Evolutionary conservation across 2,797 vertebrate species (phyloP), one percentile per base, ranked within the genome.

Genomic region (Denticeps clupeoides): DNA sequence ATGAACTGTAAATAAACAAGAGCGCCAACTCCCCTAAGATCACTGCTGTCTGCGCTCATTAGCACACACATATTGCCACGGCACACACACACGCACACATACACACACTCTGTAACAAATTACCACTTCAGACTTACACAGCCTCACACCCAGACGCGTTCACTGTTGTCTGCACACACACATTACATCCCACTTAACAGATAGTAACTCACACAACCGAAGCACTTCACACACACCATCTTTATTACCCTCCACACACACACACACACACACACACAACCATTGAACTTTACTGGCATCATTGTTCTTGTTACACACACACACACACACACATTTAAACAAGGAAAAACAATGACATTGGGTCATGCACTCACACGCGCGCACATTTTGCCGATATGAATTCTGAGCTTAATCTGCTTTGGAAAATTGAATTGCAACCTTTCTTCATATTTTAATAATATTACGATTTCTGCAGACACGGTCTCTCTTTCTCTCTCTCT

Each of bases 1-100:
- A 69, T 63, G 37, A 67, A 70, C 55, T 61, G 66, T 69, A 69
- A 72, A 68, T 69, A 75, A 77, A 75, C 63, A 68, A 64, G 59
- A 40, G 38, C 42, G 45, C 41, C 29, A 40, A n/a, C 37, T 10
- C 60, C 64, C 47, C 23, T 33, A 49, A 65, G 64, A 59, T 45
- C 33, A 10, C 7, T 38, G 45, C 22, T 7, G 24, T 35, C 47
- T 15, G n/a, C 24, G 24, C 37, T 27, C 23, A 31, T 45, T 28
- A 31, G 29, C 26, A 18, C 21, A 11, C 32, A n/a, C n/a, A n/a
- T n/a, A 32, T 6, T 18, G 40, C 38, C 28, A 51, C 13, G 11
- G 41, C 4, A 43, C 41, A 25, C 7, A 3, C 3, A 7, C 26
- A 3, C 18, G 3, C 18, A 2, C n/a, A n/a, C n/a, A n/a, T n/a